A percentile compares a stretch with the other conserved stretches of the same genome.
phyloP scores from a whole-genome alignment of 2,888 invertebrate species.

The Candidula unifasciata region DNA sequence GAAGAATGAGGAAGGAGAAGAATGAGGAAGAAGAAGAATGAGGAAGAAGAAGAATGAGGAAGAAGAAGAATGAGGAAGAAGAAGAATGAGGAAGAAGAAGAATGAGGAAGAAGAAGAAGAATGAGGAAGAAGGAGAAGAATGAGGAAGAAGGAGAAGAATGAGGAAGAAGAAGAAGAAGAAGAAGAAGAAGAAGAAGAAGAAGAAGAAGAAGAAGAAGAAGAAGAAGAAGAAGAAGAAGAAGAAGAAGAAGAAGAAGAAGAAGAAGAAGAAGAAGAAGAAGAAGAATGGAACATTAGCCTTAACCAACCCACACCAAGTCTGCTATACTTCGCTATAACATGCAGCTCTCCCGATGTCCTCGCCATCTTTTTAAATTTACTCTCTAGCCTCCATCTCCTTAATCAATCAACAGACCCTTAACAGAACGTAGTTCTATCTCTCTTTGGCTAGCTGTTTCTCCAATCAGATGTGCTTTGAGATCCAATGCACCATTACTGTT shows the following conservation, averaged over 20 bases:
- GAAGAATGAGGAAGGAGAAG: background rate
- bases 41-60: conserved; percentile 1
- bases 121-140: background rate
- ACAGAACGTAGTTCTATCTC: too few species aligned
- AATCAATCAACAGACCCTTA: too few species aligned
- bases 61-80: background rate
- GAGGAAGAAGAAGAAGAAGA: background rate
- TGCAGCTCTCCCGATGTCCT: too few species aligned
- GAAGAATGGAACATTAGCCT: too few species aligned
- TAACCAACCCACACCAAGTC: too few species aligned
- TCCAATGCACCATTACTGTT: too few species aligned
- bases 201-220: background rate
- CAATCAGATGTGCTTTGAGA: too few species aligned
- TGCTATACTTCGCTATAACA: too few species aligned
- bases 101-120: background rate
- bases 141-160: background rate
- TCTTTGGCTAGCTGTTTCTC: too few species aligned
- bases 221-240: background rate
- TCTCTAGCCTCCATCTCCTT: too few species aligned
- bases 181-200: too few species aligned
- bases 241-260: background rate
- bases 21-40: background rate
- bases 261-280: background rate
- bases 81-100: background rate
- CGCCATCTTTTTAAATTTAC: too few species aligned